Conservation (phyloP, 1,140 invertebrate species). For the Leptinotarsa undecemlineata region DNA sequence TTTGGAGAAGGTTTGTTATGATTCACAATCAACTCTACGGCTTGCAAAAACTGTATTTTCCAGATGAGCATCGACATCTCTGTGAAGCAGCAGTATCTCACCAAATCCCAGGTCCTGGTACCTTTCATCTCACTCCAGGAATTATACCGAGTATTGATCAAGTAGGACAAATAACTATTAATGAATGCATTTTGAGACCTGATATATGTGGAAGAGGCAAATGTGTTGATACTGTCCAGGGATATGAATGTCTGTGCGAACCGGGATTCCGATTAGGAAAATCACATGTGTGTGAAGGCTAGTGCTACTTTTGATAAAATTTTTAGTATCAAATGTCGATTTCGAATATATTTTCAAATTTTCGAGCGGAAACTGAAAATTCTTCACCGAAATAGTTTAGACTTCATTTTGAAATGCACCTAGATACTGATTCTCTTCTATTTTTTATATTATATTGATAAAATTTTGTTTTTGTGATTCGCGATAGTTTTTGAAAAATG, state of each 20-base stretch:
- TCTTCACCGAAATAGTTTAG: no score
- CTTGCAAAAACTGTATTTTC: conserved; percentile 26
- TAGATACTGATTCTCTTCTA: no score
- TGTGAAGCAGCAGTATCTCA: conserved; percentile 36
- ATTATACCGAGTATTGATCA: conserved; percentile 49
- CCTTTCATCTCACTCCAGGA: conserved; percentile 35
- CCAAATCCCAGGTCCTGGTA: not conserved
- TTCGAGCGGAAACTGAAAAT: no score
- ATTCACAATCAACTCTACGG: not conserved
- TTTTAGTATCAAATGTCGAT: not conserved
- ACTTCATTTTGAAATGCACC: no score
- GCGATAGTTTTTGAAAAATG: no score
- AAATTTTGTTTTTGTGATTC: no score
- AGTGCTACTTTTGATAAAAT: conserved; percentile 34
- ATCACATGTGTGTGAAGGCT: conserved; percentile 52
- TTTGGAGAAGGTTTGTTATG: conserved; percentile 65
- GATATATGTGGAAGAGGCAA: conserved; percentile 78
- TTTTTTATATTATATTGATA: no score
- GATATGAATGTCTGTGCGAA: conserved; percentile 64
- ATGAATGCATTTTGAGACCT: conserved; percentile 74
- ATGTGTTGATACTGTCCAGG: conserved; percentile 75
- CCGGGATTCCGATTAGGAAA: conserved; percentile 48
- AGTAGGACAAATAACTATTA: conserved; percentile 54
- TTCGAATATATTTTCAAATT: not conserved
- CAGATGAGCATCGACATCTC: conserved; percentile 51